These are phyloP conservation scores for Tiphia femorata DNA, from an alignment of 2,888 invertebrate genomes.

Conservation along the genomic window DNA sequence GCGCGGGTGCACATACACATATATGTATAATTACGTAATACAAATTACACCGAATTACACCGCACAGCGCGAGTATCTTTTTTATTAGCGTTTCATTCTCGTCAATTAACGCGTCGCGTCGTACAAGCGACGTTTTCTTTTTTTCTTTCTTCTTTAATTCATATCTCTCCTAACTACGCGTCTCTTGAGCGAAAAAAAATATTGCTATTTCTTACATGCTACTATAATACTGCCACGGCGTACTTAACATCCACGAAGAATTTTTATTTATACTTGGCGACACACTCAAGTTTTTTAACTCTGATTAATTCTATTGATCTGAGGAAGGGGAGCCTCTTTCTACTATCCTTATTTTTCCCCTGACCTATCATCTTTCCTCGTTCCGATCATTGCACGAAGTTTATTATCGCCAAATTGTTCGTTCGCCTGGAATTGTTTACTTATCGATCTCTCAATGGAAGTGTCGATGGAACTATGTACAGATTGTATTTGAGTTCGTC, in stretches of 20 bases:
- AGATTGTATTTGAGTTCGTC: no score
- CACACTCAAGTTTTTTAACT: no score
- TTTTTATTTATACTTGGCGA: conserved; percentile 3
- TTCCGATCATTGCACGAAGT: no score
- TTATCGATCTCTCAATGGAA: no score
- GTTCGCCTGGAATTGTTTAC: no score
- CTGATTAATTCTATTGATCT: no score
- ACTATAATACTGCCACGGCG: conserved; percentile 63
- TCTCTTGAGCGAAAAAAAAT: conserved; percentile 59
- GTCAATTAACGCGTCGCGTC: conserved; percentile 12
- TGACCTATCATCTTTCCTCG: no score
- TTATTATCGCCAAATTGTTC: no score
- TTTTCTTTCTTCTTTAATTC: not conserved
- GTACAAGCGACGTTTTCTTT: conserved; percentile 18
- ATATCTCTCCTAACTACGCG: not conserved
- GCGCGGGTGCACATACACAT: not conserved
- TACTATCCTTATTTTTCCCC: no score
- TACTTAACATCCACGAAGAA: conserved; percentile 43
- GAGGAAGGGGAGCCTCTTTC: no score
- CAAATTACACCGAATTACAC: conserved; percentile 25
- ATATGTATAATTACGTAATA: conserved; percentile 15
- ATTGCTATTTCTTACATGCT: conserved; percentile 55
- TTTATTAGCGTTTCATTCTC: not conserved
- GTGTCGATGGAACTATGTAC: no score
- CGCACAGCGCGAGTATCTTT: conserved; percentile 14